Percentiles rank a stretch among this genome's conserved stretches.
phyloP scores from a whole-genome alignment of 2,113 vertebrate genomes.

The Microtus oregoni region DNA sequence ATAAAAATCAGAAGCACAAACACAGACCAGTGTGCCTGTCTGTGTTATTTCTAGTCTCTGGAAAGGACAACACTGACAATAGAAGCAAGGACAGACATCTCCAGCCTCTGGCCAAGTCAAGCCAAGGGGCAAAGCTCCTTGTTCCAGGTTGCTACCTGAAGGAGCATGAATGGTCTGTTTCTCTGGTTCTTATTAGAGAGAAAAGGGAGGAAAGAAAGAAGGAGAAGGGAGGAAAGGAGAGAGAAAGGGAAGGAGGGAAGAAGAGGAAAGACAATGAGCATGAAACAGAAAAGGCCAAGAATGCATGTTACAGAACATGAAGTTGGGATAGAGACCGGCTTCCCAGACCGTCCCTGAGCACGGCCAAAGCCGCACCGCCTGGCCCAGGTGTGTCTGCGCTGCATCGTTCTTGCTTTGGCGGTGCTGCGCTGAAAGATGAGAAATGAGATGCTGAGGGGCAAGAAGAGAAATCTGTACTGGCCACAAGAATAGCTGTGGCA shows the following conservation, averaged over 20 bases:
- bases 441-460: neutral
- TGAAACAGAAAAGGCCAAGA: neutral
- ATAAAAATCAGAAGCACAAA: neutral
- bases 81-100: neutral
- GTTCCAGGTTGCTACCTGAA: neutral
- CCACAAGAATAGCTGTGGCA: neutral
- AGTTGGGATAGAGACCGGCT: neutral
- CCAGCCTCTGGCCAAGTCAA: neutral
- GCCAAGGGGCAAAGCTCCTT: neutral
- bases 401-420: neutral
- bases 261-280: no score
- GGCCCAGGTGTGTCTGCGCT: neutral
- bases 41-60: neutral
- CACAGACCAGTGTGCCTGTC: neutral
- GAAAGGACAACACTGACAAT: neutral
- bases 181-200: neutral
- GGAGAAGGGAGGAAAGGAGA: fast-evolving
- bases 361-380: no score
- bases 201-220: neutral
- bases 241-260: no score
- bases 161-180: neutral
- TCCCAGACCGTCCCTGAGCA: fast-evolving
- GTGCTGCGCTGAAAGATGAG: neutral
- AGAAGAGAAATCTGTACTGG: neutral
- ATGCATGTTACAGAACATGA: neutral